Evolutionary conservation across 2,797 vertebrate species (phyloP).

Genomic region (Darevskia mixta): DNA sequence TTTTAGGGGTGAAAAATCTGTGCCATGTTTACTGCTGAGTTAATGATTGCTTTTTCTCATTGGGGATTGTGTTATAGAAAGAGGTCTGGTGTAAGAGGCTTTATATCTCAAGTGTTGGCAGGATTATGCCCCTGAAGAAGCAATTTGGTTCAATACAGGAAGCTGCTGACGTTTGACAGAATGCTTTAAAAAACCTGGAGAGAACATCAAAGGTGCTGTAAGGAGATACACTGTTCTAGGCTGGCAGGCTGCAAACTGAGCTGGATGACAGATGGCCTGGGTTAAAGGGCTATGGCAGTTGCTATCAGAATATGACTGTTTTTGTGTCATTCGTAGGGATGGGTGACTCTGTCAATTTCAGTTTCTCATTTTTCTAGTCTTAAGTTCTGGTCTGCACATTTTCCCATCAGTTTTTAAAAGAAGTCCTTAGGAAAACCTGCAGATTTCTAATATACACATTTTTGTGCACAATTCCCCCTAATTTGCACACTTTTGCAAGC

Average conservation of each 20-base stretch:
- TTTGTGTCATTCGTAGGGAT: neutral
- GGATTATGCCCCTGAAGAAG: neutral
- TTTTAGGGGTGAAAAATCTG: slow-evolving; percentile 15
- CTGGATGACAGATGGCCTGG: neutral
- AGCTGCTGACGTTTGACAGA: neutral
- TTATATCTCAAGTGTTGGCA: neutral
- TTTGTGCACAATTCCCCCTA: too few species aligned
- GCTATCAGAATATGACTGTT: neutral
- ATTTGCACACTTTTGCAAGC: too few species aligned
- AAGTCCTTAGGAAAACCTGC: too few species aligned
- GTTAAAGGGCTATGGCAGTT: neutral
- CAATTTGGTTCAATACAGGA: neutral
- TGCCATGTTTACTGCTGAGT: slow-evolving; percentile 17
- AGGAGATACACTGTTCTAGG: neutral
- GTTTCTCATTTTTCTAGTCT: too few species aligned
- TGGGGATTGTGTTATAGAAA: neutral
- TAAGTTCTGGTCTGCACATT: too few species aligned
- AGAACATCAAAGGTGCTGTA: neutral
- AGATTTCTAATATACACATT: too few species aligned
- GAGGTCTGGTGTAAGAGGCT: slow-evolving; percentile 1
- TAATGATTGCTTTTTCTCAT: slow-evolving; percentile 6
- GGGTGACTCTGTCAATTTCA: too few species aligned
- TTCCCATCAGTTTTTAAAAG: too few species aligned
- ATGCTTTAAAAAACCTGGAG: neutral
- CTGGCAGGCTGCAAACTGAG: neutral